A percentile compares a stretch with the other conserved stretches of the same genome.
phyloP scores from a whole-genome alignment of 2,113 vertebrate species.

The Barnardius zonarius region DNA sequence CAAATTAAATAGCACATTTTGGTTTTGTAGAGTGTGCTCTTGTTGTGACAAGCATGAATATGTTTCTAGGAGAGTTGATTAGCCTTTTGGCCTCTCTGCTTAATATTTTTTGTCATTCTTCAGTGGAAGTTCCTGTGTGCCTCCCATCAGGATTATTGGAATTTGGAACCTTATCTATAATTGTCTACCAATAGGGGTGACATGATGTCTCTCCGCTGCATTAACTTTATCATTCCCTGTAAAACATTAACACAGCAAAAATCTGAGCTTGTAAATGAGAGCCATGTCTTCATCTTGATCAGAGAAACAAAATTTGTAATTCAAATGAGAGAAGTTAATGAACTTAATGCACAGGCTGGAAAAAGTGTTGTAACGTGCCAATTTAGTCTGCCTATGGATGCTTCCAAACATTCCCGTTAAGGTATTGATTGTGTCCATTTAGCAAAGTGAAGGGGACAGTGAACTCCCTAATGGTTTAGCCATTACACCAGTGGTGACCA shows the following conservation, averaged over 20 bases:
- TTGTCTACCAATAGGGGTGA: conserved; percentile 46
- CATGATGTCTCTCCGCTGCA: conserved; percentile 46
- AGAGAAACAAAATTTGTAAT: conserved; percentile 75
- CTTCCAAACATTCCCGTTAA: conserved; percentile 72
- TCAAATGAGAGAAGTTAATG: conserved; percentile 78
- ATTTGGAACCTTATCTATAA: conserved; percentile 56
- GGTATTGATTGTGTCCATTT: conserved; percentile 73
- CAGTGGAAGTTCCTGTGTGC: background rate
- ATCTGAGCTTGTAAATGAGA: conserved; percentile 65
- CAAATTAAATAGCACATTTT: conserved; percentile 38
- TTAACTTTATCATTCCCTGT: conserved; percentile 68
- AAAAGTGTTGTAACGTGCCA: conserved; percentile 67
- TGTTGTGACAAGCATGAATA: background rate
- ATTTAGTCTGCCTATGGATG: conserved; percentile 61
- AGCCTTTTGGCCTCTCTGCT: conserved; percentile 5
- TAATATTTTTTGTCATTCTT: conserved; percentile 43
- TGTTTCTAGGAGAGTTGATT: conserved; percentile 35
- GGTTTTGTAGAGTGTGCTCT: background rate
- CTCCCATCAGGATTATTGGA: conserved; percentile 55
- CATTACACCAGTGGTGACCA: conserved; percentile 13
- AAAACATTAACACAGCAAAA: conserved; percentile 72
- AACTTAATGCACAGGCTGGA: conserved; percentile 67
- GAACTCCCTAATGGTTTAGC: conserved; percentile 42
- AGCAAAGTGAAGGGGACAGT: conserved; percentile 41
- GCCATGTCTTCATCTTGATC: conserved; percentile 63